Percentiles rank a stretch among this genome's conserved stretches.
Evolutionary conservation across 2,888 invertebrate genomes (phyloP).

Genomic region (Watsonalla cultraria): DNA sequence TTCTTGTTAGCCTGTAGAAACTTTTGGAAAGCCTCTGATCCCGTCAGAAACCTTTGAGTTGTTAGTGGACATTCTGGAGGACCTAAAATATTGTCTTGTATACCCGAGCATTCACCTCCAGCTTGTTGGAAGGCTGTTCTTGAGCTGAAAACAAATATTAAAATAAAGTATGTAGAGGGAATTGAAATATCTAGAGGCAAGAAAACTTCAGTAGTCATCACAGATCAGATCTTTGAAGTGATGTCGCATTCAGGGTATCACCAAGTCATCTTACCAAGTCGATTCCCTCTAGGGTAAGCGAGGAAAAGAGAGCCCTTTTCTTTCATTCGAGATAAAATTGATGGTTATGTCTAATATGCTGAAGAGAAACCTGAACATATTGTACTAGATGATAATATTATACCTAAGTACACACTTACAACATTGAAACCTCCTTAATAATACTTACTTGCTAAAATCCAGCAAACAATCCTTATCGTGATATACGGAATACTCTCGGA

Average conservation of each 20-base stretch:
- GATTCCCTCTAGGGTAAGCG: no score
- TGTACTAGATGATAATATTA: no score
- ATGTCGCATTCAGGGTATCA: no score
- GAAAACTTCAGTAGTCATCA: neutral
- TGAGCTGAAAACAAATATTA: conserved; percentile 21
- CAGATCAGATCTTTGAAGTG: no score
- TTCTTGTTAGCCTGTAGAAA: conserved; percentile 46
- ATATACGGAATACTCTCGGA: conserved; percentile 66
- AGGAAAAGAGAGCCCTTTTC: no score
- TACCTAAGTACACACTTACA: no score
- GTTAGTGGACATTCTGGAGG: conserved; percentile 11
- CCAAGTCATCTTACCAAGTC: no score
- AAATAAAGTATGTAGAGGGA: neutral
- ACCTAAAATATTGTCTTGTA: neutral
- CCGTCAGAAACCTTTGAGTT: conserved; percentile 48
- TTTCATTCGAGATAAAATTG: no score
- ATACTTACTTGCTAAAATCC: conserved; percentile 47
- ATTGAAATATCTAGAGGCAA: neutral
- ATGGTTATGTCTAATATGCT: no score
- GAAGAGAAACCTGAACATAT: conserved; percentile 6
- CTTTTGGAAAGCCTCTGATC: conserved; percentile 53
- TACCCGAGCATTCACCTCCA: conserved; percentile 1
- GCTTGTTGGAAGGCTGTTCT: conserved; percentile 14
- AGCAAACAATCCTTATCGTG: conserved; percentile 61
- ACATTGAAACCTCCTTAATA: conserved; percentile 1